phyloP scores from a whole-genome alignment of 2,113 vertebrate genomes.

The Brachionichthys hirsutus region DNA sequence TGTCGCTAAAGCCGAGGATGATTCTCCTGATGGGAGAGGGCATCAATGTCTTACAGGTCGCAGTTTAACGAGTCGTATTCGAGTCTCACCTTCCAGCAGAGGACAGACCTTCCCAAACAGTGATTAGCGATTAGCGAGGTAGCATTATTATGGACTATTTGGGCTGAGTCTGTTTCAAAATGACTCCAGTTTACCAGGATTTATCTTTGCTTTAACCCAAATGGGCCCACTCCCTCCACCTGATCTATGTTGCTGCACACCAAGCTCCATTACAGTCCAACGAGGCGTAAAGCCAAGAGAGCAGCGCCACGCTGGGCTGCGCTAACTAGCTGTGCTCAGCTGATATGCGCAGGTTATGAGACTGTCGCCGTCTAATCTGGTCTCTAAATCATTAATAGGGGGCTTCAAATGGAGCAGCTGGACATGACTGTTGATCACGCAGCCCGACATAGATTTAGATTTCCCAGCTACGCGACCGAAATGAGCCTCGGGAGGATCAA shows the following conservation, averaged over 20 bases:
- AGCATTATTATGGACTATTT: background rate
- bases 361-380: constrained; percentile 15
- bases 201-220: background rate
- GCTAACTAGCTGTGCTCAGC: constrained; percentile 17
- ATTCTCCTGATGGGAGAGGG: no score
- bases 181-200: background rate
- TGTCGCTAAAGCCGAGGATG: no score
- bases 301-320: constrained; percentile 7
- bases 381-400: constrained; percentile 37
- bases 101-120: background rate
- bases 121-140: constrained; percentile 17
- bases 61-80: constrained; percentile 5
- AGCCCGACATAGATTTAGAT: constrained; percentile 37
- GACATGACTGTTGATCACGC: background rate
- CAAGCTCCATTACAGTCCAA: constrained; percentile 27
- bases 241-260: constrained; percentile 15
- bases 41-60: background rate
- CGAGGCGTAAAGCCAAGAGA: constrained; percentile 36
- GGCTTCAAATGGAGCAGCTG: constrained; percentile 25
- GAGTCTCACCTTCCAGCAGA: constrained; percentile 10
- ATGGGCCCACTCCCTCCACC: background rate
- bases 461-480: constrained; percentile 56
- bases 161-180: background rate
- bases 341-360: constrained; percentile 4
- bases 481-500: constrained; percentile 26